These are phyloP conservation scores for Caenorhabditis inopinata DNA, from an alignment of 1,140 invertebrate genomes.

Conservation along the genomic window DNA sequence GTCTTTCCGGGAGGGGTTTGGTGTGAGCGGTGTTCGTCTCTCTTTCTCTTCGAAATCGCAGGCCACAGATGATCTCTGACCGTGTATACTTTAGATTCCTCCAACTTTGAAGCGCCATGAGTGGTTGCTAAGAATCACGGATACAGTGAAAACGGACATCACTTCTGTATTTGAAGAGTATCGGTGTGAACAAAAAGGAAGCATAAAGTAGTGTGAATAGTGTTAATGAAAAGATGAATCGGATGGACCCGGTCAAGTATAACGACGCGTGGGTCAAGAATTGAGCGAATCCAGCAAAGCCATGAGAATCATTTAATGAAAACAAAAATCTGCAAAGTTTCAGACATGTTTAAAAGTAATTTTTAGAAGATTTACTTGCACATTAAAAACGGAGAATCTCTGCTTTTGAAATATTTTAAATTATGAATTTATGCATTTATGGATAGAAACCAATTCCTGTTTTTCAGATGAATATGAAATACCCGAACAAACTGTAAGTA, in stretches of 20 bases:
- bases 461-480: no score
- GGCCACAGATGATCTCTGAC: neutral
- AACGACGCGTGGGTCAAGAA: conserved; percentile 1
- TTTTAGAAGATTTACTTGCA: no score
- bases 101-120: conserved; percentile 9
- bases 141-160: conserved; percentile 18
- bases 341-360: no score
- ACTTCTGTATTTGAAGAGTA: neutral
- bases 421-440: no score
- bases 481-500: no score
- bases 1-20: neutral
- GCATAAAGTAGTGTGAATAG: neutral
- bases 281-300: no score
- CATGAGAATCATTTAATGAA: no score
- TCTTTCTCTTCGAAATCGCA: neutral
- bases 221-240: conserved; percentile 18
- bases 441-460: no score
- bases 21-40: neutral
- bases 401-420: no score
- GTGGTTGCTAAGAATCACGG: neutral
- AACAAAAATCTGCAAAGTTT: no score
- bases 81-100: conserved; percentile 18
- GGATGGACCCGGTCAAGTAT: conserved; percentile 13
- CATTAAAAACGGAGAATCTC: no score
- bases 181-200: neutral